Evolutionary conservation across 1,140 invertebrate genomes (phyloP), one percentile per base, ranked within the genome.

Genomic region (Cepaea nemoralis): DNA sequence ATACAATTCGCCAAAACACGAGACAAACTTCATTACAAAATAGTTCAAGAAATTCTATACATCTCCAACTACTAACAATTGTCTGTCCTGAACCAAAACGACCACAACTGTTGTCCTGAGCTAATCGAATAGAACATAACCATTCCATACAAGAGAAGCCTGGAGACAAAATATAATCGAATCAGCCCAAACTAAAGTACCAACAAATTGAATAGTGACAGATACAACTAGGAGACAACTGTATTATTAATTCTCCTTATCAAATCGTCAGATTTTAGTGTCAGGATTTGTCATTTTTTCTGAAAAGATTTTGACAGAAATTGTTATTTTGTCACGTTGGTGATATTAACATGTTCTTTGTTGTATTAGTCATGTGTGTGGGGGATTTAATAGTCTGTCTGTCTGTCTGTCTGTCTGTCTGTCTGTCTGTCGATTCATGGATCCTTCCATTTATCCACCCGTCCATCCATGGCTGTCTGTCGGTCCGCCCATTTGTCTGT

Each of bases 161-260:
- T 73, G 37, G 40, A 42, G 39, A 73, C 5, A 73, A 73, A 73
- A n/a, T 73, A n/a, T 73, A 73, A 73, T 73, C 70, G 37, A 73
- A 73, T 73, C 70, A 73, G 24, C 12, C 12, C 37, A 73, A n/a
- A 73, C 35, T 40, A 42, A 1, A 24, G 39, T 40, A 12, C 33
- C 37, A 16, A 33, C 37, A 33, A 55, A 55, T 55, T 45, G 22
- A 55, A 19, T 22, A 55, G 16, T 55, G 50, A 3, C 50, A n/a
- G 22, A 55, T 55, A 55, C 50, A 22, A n/a, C 8, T 22, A 55
- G 50, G n/a, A 24, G 8, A 10, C 22, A 22, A 55, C 5, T 14
- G 19, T 55, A 55, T 55, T 55, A 55, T 22, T 55, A 55, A 14
- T 55, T 55, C 22, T 55, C 16, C 3, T 55, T 24, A 55, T 14